Evolutionary conservation across 2,888 invertebrate species (phyloP), one percentile per base, ranked within the genome.

Genomic region (Chorisops tibialis): DNA sequence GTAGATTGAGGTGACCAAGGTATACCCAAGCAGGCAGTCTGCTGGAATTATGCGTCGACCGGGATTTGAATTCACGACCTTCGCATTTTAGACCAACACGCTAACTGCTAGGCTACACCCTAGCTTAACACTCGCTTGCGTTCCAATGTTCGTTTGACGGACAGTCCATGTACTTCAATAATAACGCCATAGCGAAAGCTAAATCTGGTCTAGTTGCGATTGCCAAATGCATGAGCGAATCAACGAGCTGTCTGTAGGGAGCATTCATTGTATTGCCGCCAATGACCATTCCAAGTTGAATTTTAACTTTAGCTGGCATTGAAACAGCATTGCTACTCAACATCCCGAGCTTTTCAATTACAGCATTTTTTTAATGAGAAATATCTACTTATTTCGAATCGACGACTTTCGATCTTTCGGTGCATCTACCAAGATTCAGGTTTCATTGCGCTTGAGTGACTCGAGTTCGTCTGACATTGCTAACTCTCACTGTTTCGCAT

Each of bases 291-390:
- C n/a, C n/a, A n/a, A n/a, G n/a, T n/a, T n/a, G n/a, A n/a, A n/a
- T n/a, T n/a, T n/a, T n/a, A n/a, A n/a, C n/a, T n/a, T n/a, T n/a
- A n/a, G n/a, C n/a, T n/a, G n/a, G n/a, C n/a, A n/a, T n/a, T 11
- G 50, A 14, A 24, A 56, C 56, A 30, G 64, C 54, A 37, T 66
- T 67, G 43, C 67, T 67, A 14, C 66, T 50, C 16, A 35, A 43
- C 65, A 68, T 68, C 16, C 18, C 19, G 45, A 45, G 19, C 19
- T 45, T 45, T 45, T 45, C 11, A 45, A 45, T 16, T 45, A 45
- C 4, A 6, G 45, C 9, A 6, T 5, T 41, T n/a, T 50, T 50
- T 50, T 50, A 18, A 50, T 14, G 11, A 30, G 30, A 50, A 4
- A 41, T 41, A 41, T n/a, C 41, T n/a, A 41, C 41, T 41, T 41